Evolutionary conservation across 2,888 invertebrate genomes (phyloP).

Genomic region (Pycnomerus fuliginosus): DNA sequence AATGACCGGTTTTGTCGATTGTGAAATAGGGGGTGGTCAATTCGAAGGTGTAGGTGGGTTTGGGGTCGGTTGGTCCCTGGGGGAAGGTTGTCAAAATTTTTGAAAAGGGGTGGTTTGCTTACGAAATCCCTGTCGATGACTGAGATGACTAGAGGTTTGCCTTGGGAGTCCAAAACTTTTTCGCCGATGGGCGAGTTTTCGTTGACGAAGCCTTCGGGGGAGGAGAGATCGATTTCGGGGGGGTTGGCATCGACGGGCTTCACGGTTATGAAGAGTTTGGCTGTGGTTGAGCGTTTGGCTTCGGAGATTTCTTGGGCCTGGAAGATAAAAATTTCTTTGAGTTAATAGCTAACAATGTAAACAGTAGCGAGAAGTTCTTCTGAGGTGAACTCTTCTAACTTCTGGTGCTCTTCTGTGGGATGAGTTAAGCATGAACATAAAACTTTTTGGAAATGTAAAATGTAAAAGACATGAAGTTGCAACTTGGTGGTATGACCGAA

Average conservation of each 20-base stretch:
- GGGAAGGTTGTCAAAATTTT: constrained; percentile 34
- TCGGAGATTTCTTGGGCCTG: constrained; percentile 80
- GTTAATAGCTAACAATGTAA: too few relatives aligned
- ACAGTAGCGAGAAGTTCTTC: too few relatives aligned
- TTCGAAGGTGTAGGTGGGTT: constrained; percentile 79
- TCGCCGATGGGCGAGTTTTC: constrained; percentile 87
- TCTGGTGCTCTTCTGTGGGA: too few relatives aligned
- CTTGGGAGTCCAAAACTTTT: constrained; percentile 66
- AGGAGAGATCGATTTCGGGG: constrained; percentile 71
- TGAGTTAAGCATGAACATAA: too few relatives aligned
- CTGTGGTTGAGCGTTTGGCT: constrained; percentile 76
- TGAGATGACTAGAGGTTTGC: constrained; percentile 68
- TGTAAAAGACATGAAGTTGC: too few relatives aligned
- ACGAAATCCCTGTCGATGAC: constrained; percentile 87
- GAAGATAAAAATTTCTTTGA: constrained; percentile 2
- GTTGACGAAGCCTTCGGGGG: constrained; percentile 75
- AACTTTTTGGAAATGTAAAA: too few relatives aligned
- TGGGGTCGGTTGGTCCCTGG: constrained; percentile 77
- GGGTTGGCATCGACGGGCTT: constrained; percentile 86
- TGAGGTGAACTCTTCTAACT: too few relatives aligned
- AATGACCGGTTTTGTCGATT: constrained; percentile 69
- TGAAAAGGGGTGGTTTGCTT: too few relatives aligned
- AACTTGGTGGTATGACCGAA: too few relatives aligned
- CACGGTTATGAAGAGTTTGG: constrained; percentile 77
- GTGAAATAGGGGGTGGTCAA: constrained; percentile 81